phyloP scores from a whole-genome alignment of 2,113 vertebrate species.

The Dasypus novemcinctus region DNA sequence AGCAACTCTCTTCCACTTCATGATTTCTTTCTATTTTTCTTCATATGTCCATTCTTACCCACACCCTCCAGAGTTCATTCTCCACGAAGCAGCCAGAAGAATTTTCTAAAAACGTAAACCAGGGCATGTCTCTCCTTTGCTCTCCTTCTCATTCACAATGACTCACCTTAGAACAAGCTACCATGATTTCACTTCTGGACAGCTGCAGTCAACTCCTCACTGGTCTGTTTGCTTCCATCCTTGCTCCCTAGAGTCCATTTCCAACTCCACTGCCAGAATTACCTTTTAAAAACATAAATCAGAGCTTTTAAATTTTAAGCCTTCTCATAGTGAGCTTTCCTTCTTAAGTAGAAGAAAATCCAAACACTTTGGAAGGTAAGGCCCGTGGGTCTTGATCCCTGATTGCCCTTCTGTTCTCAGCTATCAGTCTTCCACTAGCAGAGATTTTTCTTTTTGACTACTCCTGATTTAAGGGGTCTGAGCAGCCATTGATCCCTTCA shows the following conservation, averaged over 20 bases:
- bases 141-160: not conserved
- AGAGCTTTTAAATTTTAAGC: constrained; percentile 21
- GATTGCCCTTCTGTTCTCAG: not conserved
- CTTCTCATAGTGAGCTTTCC: not conserved
- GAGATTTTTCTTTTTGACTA: not conserved
- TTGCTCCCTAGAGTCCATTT: not conserved
- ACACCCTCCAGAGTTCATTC: not conserved
- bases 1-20: not conserved
- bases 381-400: not conserved
- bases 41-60: not conserved
- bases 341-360: not conserved
- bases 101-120: not conserved
- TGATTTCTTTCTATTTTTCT: constrained; percentile 1
- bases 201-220: not conserved
- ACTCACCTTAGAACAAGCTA: not conserved
- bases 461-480: not conserved
- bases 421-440: not conserved
- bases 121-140: not conserved
- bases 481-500: not conserved
- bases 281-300: not conserved
- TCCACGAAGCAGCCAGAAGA: not conserved
- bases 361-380: not conserved
- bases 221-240: not conserved
- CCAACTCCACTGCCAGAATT: not conserved
- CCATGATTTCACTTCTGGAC: not conserved